Percentiles rank a stretch among this genome's conserved stretches.
phyloP scores from a whole-genome alignment of 2,113 vertebrate genomes.

The Apteryx owenii region DNA sequence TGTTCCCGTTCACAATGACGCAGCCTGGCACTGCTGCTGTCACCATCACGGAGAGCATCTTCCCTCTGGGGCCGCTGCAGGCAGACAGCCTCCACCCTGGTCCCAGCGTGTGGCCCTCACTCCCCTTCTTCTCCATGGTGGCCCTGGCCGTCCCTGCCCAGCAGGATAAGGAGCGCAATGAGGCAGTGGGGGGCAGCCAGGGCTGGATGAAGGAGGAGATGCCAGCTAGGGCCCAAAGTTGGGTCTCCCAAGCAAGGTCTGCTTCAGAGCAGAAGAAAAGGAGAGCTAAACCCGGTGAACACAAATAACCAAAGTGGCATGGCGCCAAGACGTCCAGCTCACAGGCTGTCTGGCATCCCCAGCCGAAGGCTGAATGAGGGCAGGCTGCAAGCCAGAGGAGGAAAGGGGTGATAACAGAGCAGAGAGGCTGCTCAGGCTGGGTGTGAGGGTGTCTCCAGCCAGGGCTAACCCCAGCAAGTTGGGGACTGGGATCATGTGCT shows the following conservation, averaged over 20 bases:
- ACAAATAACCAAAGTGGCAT: too few species aligned
- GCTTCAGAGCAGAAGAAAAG: background rate
- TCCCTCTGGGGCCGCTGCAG: too few species aligned
- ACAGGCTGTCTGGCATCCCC: too few species aligned
- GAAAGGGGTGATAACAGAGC: background rate
- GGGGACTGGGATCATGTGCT: background rate
- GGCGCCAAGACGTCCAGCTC: too few species aligned
- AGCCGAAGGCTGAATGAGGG: too few species aligned
- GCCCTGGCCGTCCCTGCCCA: too few species aligned
- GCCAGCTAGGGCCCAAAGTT: background rate
- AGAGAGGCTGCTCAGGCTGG: background rate
- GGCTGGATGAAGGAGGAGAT: background rate
- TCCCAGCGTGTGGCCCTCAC: background rate
- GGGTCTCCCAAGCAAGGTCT: background rate
- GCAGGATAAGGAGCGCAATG: too few species aligned
- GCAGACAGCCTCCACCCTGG: background rate
- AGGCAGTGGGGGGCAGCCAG: too few species aligned
- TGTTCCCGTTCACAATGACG: background rate
- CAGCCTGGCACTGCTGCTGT: background rate
- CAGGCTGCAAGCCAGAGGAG: too few species aligned
- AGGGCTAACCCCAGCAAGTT: background rate
- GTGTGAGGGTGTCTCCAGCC: background rate
- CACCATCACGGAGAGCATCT: too few species aligned
- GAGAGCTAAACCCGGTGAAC: background rate
- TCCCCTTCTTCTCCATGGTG: too few species aligned